Conservation (phyloP, 2,797 vertebrate genomes). For the Graptemys geographica region DNA sequence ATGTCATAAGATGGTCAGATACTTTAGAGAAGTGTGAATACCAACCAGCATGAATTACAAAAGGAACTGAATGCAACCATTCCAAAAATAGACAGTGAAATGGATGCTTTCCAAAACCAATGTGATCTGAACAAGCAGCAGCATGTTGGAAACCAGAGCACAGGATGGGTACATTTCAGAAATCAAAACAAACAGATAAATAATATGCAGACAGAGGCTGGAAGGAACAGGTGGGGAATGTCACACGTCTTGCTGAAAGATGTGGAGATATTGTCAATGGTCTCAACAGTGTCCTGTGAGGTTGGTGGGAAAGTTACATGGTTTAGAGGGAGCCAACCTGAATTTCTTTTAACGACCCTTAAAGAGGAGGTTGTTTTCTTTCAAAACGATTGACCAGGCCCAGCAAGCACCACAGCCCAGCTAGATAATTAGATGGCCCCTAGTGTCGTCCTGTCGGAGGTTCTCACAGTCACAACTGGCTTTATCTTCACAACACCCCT, state of each 20-base stretch:
- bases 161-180: background rate
- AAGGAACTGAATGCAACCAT: conserved; percentile 28
- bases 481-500: background rate
- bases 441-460: background rate
- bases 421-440: background rate
- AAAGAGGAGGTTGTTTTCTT: background rate
- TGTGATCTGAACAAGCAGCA: conserved; percentile 33
- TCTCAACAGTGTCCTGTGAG: background rate
- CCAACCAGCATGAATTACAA: background rate
- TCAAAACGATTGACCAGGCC: background rate
- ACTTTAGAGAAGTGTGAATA: background rate
- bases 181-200: background rate
- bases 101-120: conserved; percentile 34
- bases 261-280: background rate
- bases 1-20: background rate
- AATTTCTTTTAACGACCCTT: background rate
- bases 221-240: conserved; percentile 33
- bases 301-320: background rate
- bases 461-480: background rate
- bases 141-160: conserved; percentile 35
- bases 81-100: conserved; percentile 47
- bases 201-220: background rate
- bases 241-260: conserved; percentile 36
- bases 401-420: background rate
- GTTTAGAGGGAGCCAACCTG: background rate